Percentiles rank a stretch among this genome's conserved stretches.
These are phyloP conservation scores for Malurus leucopterus DNA, from an alignment of 2,797 vertebrate species.

Conservation along the genomic window DNA sequence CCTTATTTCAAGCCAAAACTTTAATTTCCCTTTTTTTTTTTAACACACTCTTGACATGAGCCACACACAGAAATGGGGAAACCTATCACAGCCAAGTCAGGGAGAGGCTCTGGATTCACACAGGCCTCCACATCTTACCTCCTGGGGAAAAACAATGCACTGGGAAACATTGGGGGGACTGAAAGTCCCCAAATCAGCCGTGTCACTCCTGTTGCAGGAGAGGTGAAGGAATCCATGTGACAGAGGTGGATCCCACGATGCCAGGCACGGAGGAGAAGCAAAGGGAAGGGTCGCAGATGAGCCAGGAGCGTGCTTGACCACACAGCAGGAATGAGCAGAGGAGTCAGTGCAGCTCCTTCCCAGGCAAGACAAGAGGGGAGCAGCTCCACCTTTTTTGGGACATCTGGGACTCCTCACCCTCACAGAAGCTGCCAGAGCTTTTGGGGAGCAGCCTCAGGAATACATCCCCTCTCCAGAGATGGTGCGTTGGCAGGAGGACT, in stretches of 20 bases:
- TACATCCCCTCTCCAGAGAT: accelerated
- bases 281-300: too few species aligned
- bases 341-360: background rate
- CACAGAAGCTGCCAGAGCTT: background rate
- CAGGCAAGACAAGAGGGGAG: background rate
- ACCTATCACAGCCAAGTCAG: background rate
- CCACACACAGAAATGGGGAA: accelerated
- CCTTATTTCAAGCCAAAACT: background rate
- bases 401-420: background rate
- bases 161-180: background rate
- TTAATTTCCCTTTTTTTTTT: background rate
- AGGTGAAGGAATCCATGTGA: background rate
- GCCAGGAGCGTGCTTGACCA: accelerated
- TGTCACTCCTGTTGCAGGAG: background rate
- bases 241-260: background rate
- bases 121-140: background rate
- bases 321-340: background rate
- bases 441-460: background rate
- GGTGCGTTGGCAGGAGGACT: accelerated
- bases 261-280: too few species aligned
- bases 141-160: background rate
- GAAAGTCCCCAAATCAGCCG: background rate
- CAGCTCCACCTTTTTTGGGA: background rate
- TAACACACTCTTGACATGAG: accelerated
- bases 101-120: background rate